Conservation (phyloP, 2,797 vertebrate genomes). For the Dermochelys coriacea region DNA sequence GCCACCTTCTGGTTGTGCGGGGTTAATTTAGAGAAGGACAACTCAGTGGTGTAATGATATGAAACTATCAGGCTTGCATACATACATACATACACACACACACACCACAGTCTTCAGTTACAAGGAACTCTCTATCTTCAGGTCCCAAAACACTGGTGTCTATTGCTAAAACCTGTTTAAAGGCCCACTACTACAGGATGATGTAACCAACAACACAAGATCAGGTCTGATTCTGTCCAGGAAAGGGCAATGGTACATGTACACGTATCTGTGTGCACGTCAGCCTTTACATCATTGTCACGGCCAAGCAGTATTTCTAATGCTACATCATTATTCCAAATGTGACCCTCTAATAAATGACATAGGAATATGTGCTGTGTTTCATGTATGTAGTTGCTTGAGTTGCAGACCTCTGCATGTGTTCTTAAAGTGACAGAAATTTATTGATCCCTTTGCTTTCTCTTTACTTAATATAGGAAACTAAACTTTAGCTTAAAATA, state of each 20-base stretch:
- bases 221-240: background rate
- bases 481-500: background rate
- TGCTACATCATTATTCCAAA: background rate
- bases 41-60: background rate
- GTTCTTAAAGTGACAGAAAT: background rate
- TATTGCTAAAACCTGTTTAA: background rate
- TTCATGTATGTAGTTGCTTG: background rate
- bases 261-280: rapidly evolving
- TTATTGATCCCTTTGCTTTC: background rate
- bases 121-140: background rate
- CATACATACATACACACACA: background rate
- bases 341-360: background rate
- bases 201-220: background rate
- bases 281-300: background rate
- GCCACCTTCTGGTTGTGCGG: background rate
- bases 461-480: background rate
- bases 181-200: background rate
- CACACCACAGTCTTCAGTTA: background rate
- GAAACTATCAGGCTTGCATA: background rate
- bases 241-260: background rate
- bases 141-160: background rate
- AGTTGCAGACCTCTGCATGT: background rate
- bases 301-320: background rate
- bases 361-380: background rate
- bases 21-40: background rate